phyloP scores from a whole-genome alignment of 92 coral and sea anemone genomes.

The Umimayanthus chanpuru region DNA sequence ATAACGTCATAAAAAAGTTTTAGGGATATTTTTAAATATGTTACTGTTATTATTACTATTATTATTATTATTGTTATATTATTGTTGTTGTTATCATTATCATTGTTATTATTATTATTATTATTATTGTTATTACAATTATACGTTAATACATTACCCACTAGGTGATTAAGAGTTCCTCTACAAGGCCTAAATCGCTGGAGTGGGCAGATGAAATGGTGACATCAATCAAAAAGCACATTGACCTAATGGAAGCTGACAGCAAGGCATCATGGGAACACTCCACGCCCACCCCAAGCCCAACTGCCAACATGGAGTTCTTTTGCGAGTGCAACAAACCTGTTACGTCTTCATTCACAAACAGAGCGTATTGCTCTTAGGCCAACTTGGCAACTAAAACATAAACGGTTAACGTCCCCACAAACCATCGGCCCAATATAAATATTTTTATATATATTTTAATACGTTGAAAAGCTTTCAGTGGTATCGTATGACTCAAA shows the following conservation, averaged over 20 bases:
- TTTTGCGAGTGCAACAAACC: conserved; percentile 18
- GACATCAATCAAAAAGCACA: conserved; percentile 58
- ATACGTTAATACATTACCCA: not conserved
- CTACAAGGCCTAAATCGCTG: conserved; percentile 60
- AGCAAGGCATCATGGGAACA: conserved; percentile 45
- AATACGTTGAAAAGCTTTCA: too few relatives aligned
- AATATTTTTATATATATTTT: too few relatives aligned
- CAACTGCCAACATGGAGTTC: conserved; percentile 4
- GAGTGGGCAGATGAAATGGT: conserved; percentile 76
- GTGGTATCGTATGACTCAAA: too few relatives aligned
- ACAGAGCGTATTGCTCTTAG: conserved; percentile 36
- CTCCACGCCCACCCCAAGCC: not conserved
- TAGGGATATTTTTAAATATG: too few relatives aligned
- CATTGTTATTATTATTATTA: too few relatives aligned
- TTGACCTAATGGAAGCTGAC: conserved; percentile 69
- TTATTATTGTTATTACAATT: too few relatives aligned
- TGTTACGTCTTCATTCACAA: conserved; percentile 28
- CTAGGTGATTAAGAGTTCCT: conserved; percentile 66
- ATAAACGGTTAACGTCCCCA: too few relatives aligned
- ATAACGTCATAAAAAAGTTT: too few relatives aligned
- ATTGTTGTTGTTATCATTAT: not conserved
- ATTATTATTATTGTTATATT: not conserved
- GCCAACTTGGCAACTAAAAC: not conserved
- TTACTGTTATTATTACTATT: too few relatives aligned
- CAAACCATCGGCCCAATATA: too few relatives aligned